Percentiles rank a stretch among this genome's conserved stretches.
These are phyloP conservation scores for Elachura formosa DNA, from an alignment of 2,113 vertebrate genomes.

Conservation along the genomic window DNA sequence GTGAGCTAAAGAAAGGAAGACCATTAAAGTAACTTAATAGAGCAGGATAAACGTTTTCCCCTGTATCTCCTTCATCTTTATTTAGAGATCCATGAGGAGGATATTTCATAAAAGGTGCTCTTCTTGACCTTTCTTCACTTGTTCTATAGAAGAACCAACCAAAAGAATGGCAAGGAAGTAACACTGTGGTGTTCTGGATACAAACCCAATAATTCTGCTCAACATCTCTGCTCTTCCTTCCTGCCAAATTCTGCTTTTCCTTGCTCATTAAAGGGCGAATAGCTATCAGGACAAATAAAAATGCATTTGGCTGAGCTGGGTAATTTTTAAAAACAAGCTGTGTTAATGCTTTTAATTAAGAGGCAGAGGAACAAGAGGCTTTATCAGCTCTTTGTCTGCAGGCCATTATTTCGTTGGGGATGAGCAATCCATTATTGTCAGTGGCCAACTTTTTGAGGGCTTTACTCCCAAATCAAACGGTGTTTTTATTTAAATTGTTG, in stretches of 20 bases:
- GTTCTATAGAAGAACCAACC: neutral
- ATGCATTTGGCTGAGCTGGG: neutral
- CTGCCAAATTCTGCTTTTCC: conserved; percentile 8
- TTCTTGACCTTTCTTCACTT: conserved; percentile 38
- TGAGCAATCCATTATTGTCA: conserved; percentile 38
- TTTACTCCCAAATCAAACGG: conserved; percentile 39
- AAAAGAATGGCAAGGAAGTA: neutral
- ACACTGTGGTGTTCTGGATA: neutral
- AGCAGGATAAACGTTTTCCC: conserved; percentile 36
- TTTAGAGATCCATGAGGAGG: conserved; percentile 28
- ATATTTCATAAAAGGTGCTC: conserved; percentile 42
- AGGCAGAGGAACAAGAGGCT: conserved; percentile 40
- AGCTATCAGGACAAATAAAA: conserved; percentile 18
- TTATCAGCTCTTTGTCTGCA: conserved; percentile 46
- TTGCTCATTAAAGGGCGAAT: neutral
- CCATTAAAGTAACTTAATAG: conserved; percentile 56
- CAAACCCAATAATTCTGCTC: neutral
- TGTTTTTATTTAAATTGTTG: conserved; percentile 15
- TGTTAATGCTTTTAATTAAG: conserved; percentile 60
- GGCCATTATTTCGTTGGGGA: conserved; percentile 20
- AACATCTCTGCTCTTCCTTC: neutral
- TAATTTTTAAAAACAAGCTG: conserved; percentile 42
- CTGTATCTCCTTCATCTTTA: conserved; percentile 39
- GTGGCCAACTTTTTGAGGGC: conserved; percentile 33
- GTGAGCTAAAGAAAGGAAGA: conserved; percentile 28